Evolutionary conservation across 2,888 invertebrate species (phyloP).

Genomic region (Saturnia pavonia): DNA sequence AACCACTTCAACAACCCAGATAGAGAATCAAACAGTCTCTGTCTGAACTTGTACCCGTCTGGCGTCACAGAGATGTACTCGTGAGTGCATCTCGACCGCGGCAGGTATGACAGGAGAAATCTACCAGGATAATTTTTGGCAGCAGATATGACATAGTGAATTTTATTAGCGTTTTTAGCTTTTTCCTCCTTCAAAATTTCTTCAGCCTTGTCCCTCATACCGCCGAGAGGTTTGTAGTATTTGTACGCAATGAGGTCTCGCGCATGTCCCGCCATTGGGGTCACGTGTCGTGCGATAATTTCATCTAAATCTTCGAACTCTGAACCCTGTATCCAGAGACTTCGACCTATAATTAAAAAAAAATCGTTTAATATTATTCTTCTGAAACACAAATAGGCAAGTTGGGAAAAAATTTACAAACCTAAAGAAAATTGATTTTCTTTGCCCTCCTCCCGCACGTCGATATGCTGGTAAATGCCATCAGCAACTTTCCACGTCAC

Average conservation of each 20-base stretch:
- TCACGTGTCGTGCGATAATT: conserved; percentile 97
- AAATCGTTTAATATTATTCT: neutral
- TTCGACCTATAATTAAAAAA: conserved; percentile 60
- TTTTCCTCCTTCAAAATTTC: conserved; percentile 94
- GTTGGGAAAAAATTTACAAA: conserved; percentile 3
- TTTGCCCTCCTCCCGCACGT: conserved; percentile 97
- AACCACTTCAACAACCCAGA: conserved; percentile 94
- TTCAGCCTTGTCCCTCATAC: conserved; percentile 93
- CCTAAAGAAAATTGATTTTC: conserved; percentile 98
- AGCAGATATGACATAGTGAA: conserved; percentile 93
- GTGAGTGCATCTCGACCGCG: conserved; percentile 91
- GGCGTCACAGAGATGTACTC: conserved; percentile 96
- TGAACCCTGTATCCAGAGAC: conserved; percentile 93
- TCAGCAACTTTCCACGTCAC: conserved; percentile 99
- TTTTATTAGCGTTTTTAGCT: conserved; percentile 91
- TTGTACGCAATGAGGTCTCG: conserved; percentile 95
- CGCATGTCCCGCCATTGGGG: conserved; percentile 97
- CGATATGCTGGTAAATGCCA: conserved; percentile 97
- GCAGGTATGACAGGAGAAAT: conserved; percentile 96
- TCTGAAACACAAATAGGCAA: neutral
- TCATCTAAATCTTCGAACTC: conserved; percentile 99
- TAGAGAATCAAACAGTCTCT: conserved; percentile 92
- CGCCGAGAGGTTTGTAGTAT: conserved; percentile 91
- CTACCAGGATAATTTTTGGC: conserved; percentile 94
- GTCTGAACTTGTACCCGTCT: conserved; percentile 95